Conservation (phyloP, 2,888 invertebrate species). For the Sesamia inferens region DNA sequence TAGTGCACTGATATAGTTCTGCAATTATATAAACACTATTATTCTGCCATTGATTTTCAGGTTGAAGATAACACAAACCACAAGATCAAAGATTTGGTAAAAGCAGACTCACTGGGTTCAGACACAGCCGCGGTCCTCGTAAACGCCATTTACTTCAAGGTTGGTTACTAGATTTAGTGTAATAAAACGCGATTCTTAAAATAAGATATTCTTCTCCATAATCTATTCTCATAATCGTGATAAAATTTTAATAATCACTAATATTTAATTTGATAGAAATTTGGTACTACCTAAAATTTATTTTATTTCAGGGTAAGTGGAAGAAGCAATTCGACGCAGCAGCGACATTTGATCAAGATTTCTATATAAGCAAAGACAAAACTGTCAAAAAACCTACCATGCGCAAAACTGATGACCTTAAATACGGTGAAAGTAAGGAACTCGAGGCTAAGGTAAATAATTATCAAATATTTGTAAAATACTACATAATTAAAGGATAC, state of each 20-base stretch:
- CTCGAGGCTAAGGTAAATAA: slow-evolving; percentile 79
- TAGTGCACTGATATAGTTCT: background rate
- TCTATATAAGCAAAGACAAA: slow-evolving; percentile 90
- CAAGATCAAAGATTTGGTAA: slow-evolving; percentile 90
- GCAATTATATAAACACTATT: background rate
- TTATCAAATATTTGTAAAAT: background rate
- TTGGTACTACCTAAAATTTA: background rate
- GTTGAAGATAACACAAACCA: slow-evolving; percentile 84
- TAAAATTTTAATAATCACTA: background rate
- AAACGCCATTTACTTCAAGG: slow-evolving; percentile 96
- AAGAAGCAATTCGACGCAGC: slow-evolving; percentile 89
- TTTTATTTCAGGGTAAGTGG: slow-evolving; percentile 91
- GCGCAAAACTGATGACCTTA: slow-evolving; percentile 87
- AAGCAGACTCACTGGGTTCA: slow-evolving; percentile 81
- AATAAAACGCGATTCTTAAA: background rate
- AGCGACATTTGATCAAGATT: slow-evolving; percentile 90
- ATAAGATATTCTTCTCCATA: background rate
- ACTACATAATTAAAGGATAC: background rate
- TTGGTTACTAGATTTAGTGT: slow-evolving; percentile 55
- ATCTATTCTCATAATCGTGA: background rate
- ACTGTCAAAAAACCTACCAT: slow-evolving; percentile 92
- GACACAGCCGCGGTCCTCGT: slow-evolving; percentile 92
- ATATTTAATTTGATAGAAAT: background rate
- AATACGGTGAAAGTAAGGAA: slow-evolving; percentile 75
- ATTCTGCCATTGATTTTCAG: slow-evolving; percentile 64